phyloP scores from a whole-genome alignment of 2,797 vertebrate genomes.

The Nannoperca australis region DNA sequence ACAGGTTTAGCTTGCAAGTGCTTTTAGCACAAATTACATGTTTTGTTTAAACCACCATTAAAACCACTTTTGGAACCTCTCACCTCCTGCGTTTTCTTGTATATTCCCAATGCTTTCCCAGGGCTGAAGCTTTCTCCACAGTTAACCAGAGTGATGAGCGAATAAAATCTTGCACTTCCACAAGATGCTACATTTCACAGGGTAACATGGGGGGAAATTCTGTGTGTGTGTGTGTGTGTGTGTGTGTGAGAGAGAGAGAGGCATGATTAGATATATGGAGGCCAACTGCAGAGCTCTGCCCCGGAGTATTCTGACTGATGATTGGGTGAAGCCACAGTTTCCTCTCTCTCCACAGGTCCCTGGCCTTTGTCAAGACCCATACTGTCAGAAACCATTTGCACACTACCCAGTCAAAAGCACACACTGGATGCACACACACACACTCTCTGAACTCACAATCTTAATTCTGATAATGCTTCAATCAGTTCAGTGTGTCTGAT shows the following conservation, averaged over 20 bases:
- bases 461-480: neutral
- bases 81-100: neutral
- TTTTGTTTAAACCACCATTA: neutral
- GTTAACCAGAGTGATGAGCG: neutral
- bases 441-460: neutral
- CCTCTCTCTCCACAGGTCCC: conserved; percentile 60
- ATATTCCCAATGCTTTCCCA: neutral
- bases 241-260: conserved; percentile 17
- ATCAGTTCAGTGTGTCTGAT: neutral
- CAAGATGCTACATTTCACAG: neutral
- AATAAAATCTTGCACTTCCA: conserved; percentile 4
- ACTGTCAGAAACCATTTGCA: conserved; percentile 62
- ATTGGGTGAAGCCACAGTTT: conserved; percentile 54
- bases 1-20: neutral
- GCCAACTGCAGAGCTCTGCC: conserved; percentile 49
- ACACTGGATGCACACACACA: neutral
- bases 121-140: neutral
- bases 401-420: conserved; percentile 8
- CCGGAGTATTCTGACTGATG: conserved; percentile 38
- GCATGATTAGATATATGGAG: conserved; percentile 58
- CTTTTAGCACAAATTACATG: neutral
- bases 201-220: neutral
- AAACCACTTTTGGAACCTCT: neutral
- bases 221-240: neutral
- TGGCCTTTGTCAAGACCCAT: conserved; percentile 62